Evolutionary conservation across 2,888 invertebrate genomes (phyloP), one percentile per base, ranked within the genome.

Genomic region (Epirrhoe tristata): DNA sequence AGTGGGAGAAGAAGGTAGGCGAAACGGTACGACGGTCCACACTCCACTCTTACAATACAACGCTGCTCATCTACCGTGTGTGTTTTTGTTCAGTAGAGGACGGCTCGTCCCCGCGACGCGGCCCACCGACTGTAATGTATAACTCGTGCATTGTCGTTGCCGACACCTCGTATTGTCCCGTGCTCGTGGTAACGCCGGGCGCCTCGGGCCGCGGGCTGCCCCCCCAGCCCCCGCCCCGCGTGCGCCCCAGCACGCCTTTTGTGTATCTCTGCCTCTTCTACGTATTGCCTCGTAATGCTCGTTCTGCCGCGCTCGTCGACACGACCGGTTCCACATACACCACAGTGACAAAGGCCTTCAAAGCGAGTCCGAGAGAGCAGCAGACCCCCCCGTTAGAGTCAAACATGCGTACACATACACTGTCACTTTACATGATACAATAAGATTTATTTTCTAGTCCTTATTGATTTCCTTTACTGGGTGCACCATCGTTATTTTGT

Each of bases 1-100:
- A 98, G 95, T 99, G 99, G 99, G 98, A 98, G 96, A 99, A 98
- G 97, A 98, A 98, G 97, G 98, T 98, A 97, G 97, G 97, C 96
- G 97, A 97, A 95, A 96, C 97, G 97, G 97, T 97, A 97, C 96
- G 97, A 96, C 96, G 96, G 88, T 84, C 90, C 87, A 91, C 91
- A 90, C 91, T 91, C 91, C 91, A 91, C 92, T 91, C 90, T 93
- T 92, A 91, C 92, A 89, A 89, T 92, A 92, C 93, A 90, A 90
- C 89, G 91, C 92, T 93, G 92, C 93, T 92, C 93, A 92, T 90
- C 88, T 89, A 87, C 91, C 90, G 90, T 93, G 91, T 92, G 90
- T 94, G 88, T 93, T 93, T 94, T 91, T 94, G 94, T 94, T 93
- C 89, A 94, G 93, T 93, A 92, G 87, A 92, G 91, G 87, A 88